Conservation (phyloP, 2,888 invertebrate genomes). For the Caenorhabditis sinica region DNA sequence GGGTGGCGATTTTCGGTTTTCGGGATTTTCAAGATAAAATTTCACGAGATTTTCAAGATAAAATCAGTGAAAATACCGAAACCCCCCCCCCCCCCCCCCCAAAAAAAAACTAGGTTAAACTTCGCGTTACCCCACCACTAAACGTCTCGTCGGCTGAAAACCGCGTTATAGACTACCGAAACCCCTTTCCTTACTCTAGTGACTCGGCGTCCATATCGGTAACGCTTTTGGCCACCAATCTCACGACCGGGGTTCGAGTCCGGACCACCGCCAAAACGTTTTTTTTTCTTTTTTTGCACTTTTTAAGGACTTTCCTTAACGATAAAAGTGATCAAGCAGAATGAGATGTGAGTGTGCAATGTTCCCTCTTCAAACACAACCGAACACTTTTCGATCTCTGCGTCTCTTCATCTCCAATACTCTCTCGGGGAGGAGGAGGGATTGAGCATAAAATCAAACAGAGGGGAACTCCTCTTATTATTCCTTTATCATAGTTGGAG, state of each 20-base stretch:
- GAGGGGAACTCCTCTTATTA: neutral
- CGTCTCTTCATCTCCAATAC: neutral
- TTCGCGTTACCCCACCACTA: too few species aligned
- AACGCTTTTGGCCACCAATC: neutral
- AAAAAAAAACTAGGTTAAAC: neutral
- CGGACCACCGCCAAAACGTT: neutral
- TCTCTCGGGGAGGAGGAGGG: neutral
- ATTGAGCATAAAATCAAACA: slow-evolving; percentile 58
- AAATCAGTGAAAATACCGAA: neutral
- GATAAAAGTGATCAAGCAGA: neutral
- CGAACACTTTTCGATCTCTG: slow-evolving; percentile 13
- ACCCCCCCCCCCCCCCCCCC: too few species aligned
- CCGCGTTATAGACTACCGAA: neutral
- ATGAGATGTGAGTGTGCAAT: neutral
- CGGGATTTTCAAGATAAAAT: neutral
- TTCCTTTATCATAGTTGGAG: slow-evolving; percentile 19
- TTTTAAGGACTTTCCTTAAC: neutral
- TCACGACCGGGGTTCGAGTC: neutral
- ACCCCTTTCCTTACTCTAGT: neutral
- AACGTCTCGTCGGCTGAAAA: neutral
- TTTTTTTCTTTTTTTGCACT: neutral
- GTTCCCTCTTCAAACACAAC: slow-evolving; percentile 23
- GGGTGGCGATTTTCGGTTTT: neutral
- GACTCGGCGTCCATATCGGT: neutral
- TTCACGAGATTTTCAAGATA: neutral